These are phyloP conservation scores for Leucophenga maculata DNA, from an alignment of 2,888 invertebrate genomes.

Conservation along the genomic window DNA sequence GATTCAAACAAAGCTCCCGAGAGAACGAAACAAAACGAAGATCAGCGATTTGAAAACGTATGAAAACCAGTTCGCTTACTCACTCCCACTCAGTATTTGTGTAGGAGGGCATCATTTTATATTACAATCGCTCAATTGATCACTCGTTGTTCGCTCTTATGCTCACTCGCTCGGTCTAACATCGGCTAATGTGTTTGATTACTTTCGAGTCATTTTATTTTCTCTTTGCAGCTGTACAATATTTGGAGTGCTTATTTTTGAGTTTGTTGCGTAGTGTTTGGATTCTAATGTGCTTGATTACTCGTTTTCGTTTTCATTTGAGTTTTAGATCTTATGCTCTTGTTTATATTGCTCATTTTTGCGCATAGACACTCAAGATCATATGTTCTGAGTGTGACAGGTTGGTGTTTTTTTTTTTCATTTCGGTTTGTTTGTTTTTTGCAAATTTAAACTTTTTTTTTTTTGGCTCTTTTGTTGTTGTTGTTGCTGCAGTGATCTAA, in stretches of 20 bases:
- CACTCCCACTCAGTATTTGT: slow-evolving; percentile 32
- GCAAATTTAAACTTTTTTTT: slow-evolving; percentile 2
- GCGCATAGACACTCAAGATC: neutral
- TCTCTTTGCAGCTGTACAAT: neutral
- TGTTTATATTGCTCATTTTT: neutral
- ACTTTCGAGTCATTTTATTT: slow-evolving; percentile 51
- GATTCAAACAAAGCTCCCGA: slow-evolving; percentile 31
- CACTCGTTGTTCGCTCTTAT: neutral
- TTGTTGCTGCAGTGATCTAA: slow-evolving; percentile 50
- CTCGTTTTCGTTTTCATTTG: slow-evolving; percentile 56
- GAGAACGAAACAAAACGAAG: slow-evolving; percentile 39
- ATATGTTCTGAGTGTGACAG: slow-evolving; percentile 1
- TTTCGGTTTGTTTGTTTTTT: slow-evolving; percentile 4
- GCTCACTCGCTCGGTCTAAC: neutral
- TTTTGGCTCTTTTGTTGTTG: slow-evolving; percentile 28
- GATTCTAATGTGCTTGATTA: neutral
- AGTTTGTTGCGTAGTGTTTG: slow-evolving; percentile 29
- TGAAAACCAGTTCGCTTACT: slow-evolving; percentile 54
- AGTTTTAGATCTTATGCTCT: slow-evolving; percentile 30
- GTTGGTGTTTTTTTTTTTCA: too few species aligned
- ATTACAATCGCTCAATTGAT: neutral
- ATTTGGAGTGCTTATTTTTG: slow-evolving; percentile 27
- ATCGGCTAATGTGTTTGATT: slow-evolving; percentile 14
- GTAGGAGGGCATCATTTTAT: slow-evolving; percentile 5
- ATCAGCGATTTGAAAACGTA: neutral